phyloP scores from a whole-genome alignment of 2,113 vertebrate species.

The Paradisaea rubra region DNA sequence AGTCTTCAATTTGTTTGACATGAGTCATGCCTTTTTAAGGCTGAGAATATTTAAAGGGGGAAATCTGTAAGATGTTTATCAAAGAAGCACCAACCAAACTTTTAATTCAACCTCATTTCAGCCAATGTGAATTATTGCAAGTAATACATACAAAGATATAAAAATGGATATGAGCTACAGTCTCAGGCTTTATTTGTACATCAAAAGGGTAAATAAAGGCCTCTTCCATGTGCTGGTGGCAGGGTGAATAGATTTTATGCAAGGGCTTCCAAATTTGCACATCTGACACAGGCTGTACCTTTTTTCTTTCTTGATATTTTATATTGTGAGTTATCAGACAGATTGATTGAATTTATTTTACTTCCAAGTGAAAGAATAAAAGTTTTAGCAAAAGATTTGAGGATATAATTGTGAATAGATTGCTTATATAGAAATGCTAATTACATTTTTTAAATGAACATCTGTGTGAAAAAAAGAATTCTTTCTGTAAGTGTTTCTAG shows the following conservation, averaged over 20 bases:
- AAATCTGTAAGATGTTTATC: neutral
- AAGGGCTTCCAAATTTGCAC: neutral
- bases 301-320: neutral
- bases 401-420: neutral
- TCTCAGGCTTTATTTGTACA: neutral
- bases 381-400: neutral
- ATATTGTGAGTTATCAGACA: neutral
- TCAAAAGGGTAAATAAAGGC: neutral
- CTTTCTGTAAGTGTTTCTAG: neutral
- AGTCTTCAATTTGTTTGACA: neutral
- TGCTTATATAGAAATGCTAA: neutral
- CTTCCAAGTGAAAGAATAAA: neutral
- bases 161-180: neutral
- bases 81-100: neutral
- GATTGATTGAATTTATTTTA: neutral
- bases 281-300: neutral
- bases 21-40: neutral
- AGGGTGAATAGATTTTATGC: neutral
- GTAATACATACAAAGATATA: neutral
- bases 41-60: neutral
- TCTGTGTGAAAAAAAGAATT: neutral
- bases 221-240: neutral
- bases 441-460: neutral
- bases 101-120: neutral
- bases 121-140: neutral